Base-by-base conservation (phyloP, 2,888 invertebrate genomes). In the Campaea margaritaria region DNA sequence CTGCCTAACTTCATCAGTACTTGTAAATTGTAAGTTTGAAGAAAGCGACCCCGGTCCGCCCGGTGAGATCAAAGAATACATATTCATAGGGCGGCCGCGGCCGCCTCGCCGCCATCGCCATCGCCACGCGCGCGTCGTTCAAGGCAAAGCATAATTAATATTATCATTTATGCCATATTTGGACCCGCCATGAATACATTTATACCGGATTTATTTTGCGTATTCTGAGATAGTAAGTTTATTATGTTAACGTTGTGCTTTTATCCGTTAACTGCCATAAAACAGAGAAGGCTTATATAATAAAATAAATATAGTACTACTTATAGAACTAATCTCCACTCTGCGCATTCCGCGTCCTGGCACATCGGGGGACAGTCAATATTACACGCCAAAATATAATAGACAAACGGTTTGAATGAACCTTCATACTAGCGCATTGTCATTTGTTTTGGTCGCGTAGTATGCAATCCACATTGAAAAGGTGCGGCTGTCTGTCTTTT, bases 151-250 rank as follows among this genome's bases (percentile, higher is more conserved):
- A 13, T 59, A 54, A 59, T 59, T 54, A 59, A 54, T 59, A 58
- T 53, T 48, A 54, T 50, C 59, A 59, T 59, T 54, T 59, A 59
- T 59, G 54, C 49, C 54, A 59, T 53, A 54, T 49, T 54, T 9
- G 39, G 48, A 10, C 34, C 48, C 39, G 45, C 13, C 44, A 54
- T 59, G 54, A 59, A 59, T 59, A 59, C 54, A 21, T 42, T 52
- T 48, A 12, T 28, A 31, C 14, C n/a, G 39, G 59, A 59, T 59
- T 59, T 50, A 49, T 50, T 45, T 42, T 8, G 42, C 38, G 13
- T 16, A 44, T 55, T 57, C 45, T 38, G 31, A 31, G 38, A 14
- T 38, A 45, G 44, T 36, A 27, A 13, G 47, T 9, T 43, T 36
- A 45, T 28, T 13, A 13, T 47, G 41, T 34, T 42, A 21, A 12